phyloP scores from a whole-genome alignment of 2,113 vertebrate genomes.

The Ranitomeya imitator region DNA sequence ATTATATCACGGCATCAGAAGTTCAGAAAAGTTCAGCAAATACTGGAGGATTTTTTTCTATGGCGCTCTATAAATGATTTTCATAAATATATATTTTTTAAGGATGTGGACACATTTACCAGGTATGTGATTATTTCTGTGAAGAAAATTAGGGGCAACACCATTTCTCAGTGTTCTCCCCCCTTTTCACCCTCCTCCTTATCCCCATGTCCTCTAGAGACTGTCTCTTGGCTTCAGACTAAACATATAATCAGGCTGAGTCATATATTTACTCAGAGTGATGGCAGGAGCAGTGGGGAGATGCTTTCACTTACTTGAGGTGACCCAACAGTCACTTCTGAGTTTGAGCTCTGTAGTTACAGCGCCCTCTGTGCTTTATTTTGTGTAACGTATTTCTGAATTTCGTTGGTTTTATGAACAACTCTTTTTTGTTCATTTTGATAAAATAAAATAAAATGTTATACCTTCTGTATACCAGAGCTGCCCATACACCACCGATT shows the following conservation, averaged over 20 bases:
- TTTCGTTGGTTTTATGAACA: not conserved
- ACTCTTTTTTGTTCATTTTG: not conserved
- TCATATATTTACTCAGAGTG: conserved; percentile 65
- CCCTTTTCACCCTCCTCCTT: conserved; percentile 43
- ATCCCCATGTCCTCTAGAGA: conserved; percentile 48
- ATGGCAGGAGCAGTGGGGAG: conserved; percentile 60
- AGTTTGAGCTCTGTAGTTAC: conserved; percentile 51
- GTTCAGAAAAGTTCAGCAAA: not conserved
- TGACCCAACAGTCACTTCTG: conserved; percentile 23
- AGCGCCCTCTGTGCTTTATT: conserved; percentile 73
- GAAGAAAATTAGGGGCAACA: conserved; percentile 50
- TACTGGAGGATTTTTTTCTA: not conserved
- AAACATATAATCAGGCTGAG: conserved; percentile 63
- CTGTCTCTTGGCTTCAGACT: conserved; percentile 62
- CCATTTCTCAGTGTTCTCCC: conserved; percentile 56
- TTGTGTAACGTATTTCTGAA: not conserved
- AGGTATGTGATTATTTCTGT: conserved; percentile 36
- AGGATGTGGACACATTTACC: conserved; percentile 2
- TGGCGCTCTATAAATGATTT: not conserved
- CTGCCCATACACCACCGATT: too few species aligned
- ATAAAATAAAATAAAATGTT: not conserved
- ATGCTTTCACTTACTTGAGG: conserved; percentile 55
- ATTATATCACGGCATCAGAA: not conserved
- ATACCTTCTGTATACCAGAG: too few species aligned
- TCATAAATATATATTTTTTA: not conserved